Evolutionary conservation across 2,888 invertebrate genomes (phyloP).

Genomic region (Xylophagus ater): DNA sequence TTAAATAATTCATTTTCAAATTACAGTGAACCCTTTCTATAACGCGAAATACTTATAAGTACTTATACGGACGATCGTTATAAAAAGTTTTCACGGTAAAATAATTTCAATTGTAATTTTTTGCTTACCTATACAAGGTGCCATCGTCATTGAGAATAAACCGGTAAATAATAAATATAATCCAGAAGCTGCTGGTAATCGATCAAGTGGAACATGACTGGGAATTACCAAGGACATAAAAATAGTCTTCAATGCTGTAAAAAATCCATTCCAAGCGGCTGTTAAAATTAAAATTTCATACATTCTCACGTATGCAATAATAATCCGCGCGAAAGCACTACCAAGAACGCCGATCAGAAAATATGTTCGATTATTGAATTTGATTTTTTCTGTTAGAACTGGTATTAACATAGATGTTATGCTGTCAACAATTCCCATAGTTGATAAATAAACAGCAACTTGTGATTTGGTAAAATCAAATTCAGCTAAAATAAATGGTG

Average conservation of each 20-base stretch:
- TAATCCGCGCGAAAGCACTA: slow-evolving; percentile 46
- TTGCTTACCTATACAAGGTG: slow-evolving; percentile 53
- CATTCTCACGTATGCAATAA: slow-evolving; percentile 43
- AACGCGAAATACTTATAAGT: too few relatives aligned
- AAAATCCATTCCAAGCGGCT: slow-evolving; percentile 51
- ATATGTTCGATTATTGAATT: slow-evolving; percentile 52
- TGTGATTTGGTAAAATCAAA: slow-evolving; percentile 42
- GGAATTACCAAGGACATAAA: slow-evolving; percentile 65
- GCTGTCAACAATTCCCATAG: slow-evolving; percentile 50
- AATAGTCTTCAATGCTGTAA: slow-evolving; percentile 59
- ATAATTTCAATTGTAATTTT: not conserved
- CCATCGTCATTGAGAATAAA: slow-evolving; percentile 47
- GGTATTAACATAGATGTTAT: slow-evolving; percentile 49
- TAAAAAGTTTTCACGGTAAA: not conserved
- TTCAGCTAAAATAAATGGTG: slow-evolving; percentile 52
- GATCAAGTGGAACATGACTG: slow-evolving; percentile 54
- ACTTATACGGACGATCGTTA: too few relatives aligned
- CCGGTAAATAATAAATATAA: slow-evolving; percentile 57
- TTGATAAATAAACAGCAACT: slow-evolving; percentile 52
- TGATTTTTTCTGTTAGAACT: slow-evolving; percentile 49
- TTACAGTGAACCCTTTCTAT: too few relatives aligned
- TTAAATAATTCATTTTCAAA: too few relatives aligned
- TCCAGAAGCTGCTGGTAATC: slow-evolving; percentile 58
- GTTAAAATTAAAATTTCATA: slow-evolving; percentile 43
- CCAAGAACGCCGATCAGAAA: slow-evolving; percentile 49